These are phyloP conservation scores for Platyura marginata DNA, from an alignment of 1,140 invertebrate species.

Conservation along the genomic window DNA sequence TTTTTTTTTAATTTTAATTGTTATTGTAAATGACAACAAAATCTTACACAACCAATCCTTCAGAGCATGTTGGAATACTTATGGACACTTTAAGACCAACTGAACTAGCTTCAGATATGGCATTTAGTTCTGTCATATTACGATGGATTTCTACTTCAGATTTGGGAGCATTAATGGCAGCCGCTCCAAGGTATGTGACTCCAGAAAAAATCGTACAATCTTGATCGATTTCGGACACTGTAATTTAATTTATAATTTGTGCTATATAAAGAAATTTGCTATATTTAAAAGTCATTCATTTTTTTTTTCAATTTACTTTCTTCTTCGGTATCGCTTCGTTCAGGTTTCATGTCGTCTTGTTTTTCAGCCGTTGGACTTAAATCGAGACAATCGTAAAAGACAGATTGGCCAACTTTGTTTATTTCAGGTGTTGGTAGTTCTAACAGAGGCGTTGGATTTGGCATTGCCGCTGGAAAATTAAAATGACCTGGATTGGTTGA, in stretches of 20 bases:
- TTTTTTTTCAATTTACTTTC: conserved; percentile 35
- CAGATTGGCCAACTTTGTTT: conserved; percentile 25
- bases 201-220: conserved; percentile 84
- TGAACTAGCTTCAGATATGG: conserved; percentile 29
- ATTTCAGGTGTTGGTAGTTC: conserved; percentile 9
- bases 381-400: conserved; percentile 29
- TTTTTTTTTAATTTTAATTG: too few relatives aligned
- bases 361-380: conserved; percentile 42
- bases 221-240: conserved; percentile 58
- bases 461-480: not conserved
- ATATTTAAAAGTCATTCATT: too few relatives aligned
- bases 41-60: conserved; percentile 58
- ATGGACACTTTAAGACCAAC: conserved; percentile 71
- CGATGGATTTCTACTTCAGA: conserved; percentile 89
- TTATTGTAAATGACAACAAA: conserved; percentile 1
- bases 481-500: too few relatives aligned
- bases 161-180: conserved; percentile 81
- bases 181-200: conserved; percentile 85
- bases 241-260: too few relatives aligned
- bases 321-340: conserved; percentile 39
- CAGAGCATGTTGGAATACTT: conserved; percentile 78
- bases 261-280: too few relatives aligned
- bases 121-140: conserved; percentile 82
- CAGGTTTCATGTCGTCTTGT: conserved; percentile 56
- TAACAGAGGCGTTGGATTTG: not conserved